Conservation (phyloP, 2,797 vertebrate genomes). For the Pipistrellus pygmaeus region DNA sequence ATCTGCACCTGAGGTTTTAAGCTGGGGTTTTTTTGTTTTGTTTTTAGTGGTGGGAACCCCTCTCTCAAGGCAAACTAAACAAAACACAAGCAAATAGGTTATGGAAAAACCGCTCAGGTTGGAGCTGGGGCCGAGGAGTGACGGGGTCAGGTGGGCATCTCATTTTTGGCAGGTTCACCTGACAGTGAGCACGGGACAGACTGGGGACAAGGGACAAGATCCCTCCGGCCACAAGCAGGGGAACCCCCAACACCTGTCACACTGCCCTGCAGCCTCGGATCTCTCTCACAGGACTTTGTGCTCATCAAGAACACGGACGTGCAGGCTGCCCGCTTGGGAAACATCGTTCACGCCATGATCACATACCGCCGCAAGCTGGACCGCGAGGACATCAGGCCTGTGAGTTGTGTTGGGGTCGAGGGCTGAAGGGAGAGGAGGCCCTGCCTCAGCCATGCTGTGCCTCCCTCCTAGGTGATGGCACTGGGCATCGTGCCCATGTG, state of each 20-base stretch:
- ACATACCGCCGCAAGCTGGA: constrained; percentile 95
- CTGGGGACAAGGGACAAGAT: constrained; percentile 26
- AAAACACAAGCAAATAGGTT: neutral
- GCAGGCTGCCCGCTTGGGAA: constrained; percentile 94
- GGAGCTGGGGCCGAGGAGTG: constrained; percentile 88
- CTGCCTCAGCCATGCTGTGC: neutral
- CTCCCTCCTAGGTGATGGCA: constrained; percentile 90
- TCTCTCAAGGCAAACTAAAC: constrained; percentile 17
- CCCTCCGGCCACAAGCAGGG: neutral
- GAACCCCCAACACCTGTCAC: neutral
- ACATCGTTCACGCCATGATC: constrained; percentile 93
- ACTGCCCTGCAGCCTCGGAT: neutral
- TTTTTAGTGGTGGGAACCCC: neutral
- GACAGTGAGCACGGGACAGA: neutral
- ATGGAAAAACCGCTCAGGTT: neutral
- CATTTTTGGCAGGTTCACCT: neutral
- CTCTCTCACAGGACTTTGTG: constrained; percentile 91
- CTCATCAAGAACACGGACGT: constrained; percentile 90
- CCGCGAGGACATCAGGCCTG: constrained; percentile 94
- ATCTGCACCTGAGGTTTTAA: neutral
- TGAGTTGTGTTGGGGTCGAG: constrained; percentile 80
- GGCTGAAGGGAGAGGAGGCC: neutral
- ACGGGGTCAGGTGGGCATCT: constrained; percentile 89
- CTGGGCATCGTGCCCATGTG: constrained; percentile 96
- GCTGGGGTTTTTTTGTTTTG: neutral